Evolutionary conservation across 53 echinoderm and acorn worm genomes (phyloP), one percentile per base, ranked within the genome.

Genomic region (Arbacia lixula): DNA sequence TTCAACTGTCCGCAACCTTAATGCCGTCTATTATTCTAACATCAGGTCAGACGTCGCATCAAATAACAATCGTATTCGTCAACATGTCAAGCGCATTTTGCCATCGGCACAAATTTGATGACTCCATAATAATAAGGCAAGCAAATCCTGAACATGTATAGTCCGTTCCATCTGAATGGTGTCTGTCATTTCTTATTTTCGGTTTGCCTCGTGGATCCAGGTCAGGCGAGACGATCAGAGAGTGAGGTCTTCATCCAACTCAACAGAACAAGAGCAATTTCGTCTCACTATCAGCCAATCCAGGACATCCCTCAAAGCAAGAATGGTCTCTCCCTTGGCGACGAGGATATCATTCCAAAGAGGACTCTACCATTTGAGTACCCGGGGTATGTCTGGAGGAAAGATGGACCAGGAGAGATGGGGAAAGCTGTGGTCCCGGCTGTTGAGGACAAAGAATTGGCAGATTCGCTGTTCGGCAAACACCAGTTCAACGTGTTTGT

Each of bases 401-500:
- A 24, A 1, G 42, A 85, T 24, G 90, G 93, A 25, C 85, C 87
- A 0, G 94, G 94, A 32, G 91, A 94, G 32, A 76, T 66, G 41
- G 94, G 94, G 14, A 68, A 78, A 63, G 84, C 86, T 3, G 89
- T 94, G 20, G 2, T 39, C 37, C 39, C 91, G 3, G 50, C 84
- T 20, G 36, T 77, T 0, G 80, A 76, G 17, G 89, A 92, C 4
- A 27, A 82, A 49, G 53, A 52, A 37, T 5, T 54, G 20, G 85
- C 89, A 6, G 83, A 88, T 5, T 50, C 31, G 50, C 54, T 86
- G 31, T 93, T 95, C 66, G 21, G 71, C 42, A 50, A 71, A 31
- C 83, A 95, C 49, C 88, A 84, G 52, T 95, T 90, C 69, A 90
- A 90, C 56, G 39, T 90, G 25, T 56, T 95, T 26, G 91, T 78